Evolutionary conservation across 1,140 invertebrate species (phyloP).

Genomic region (Papilio polyxenes): DNA sequence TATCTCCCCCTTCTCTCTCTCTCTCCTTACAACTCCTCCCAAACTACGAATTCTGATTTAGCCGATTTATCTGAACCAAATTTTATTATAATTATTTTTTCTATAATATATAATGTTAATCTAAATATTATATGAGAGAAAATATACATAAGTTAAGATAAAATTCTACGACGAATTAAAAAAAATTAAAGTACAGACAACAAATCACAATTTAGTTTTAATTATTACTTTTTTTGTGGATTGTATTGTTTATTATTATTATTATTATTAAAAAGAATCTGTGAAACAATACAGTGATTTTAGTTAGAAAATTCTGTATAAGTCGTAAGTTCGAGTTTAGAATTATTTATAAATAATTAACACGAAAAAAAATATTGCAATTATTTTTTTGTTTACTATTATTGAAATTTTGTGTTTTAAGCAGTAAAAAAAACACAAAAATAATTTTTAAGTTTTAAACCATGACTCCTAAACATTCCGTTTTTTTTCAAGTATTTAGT

Average conservation of each 20-base stretch:
- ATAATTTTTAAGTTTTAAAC: not conserved
- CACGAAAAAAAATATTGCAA: not conserved
- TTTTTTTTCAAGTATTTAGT: not conserved
- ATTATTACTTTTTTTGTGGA: not conserved
- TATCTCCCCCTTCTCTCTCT: no score
- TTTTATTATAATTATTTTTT: not conserved
- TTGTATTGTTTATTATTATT: not conserved
- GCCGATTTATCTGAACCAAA: not conserved
- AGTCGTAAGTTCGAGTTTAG: not conserved
- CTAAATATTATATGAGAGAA: not conserved
- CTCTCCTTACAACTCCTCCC: no score
- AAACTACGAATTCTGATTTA: not conserved
- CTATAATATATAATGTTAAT: not conserved
- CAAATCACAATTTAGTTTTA: slow-evolving; percentile 11
- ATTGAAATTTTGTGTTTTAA: not conserved
- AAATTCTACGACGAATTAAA: not conserved
- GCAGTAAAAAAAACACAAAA: not conserved
- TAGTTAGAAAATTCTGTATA: not conserved
- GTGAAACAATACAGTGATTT: not conserved
- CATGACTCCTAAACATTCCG: slow-evolving; percentile 1
- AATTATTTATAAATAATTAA: not conserved
- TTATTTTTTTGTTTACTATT: not conserved
- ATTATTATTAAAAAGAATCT: not conserved
- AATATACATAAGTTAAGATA: not conserved
- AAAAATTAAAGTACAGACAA: slow-evolving; percentile 6